These are phyloP conservation scores for Drosophila santomea DNA, from an alignment of 1,140 invertebrate genomes.

Conservation along the genomic window DNA sequence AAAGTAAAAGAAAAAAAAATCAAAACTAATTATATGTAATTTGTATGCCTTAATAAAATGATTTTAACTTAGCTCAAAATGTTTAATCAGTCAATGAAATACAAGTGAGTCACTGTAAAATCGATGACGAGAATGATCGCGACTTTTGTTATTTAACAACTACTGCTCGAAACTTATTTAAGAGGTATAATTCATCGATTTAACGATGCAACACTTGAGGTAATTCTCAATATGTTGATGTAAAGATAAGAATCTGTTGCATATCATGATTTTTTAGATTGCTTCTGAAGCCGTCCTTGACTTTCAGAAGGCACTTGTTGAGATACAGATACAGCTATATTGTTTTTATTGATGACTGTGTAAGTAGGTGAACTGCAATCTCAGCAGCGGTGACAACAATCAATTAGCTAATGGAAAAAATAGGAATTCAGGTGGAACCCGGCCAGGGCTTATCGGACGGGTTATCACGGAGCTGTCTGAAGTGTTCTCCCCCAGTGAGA, in stretches of 20 bases:
- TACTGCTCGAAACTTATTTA: not conserved
- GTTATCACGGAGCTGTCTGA: constrained; percentile 13
- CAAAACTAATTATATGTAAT: constrained; percentile 17
- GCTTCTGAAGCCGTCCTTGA: not conserved
- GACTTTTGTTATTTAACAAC: not conserved
- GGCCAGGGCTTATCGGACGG: constrained; percentile 32
- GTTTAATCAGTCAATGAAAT: not conserved
- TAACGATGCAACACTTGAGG: not conserved
- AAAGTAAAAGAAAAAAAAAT: constrained; percentile 5
- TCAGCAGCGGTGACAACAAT: constrained; percentile 15
- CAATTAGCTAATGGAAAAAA: constrained; percentile 35
- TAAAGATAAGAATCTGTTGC: constrained; percentile 4
- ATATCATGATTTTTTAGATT: not conserved
- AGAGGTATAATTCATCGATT: not conserved
- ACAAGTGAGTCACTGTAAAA: not conserved
- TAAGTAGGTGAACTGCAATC: constrained; percentile 34
- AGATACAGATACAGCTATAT: not conserved
- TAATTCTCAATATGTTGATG: constrained; percentile 7
- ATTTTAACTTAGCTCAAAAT: not conserved
- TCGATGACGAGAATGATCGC: not conserved
- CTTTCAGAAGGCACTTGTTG: constrained; percentile 5
- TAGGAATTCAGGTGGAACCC: constrained; percentile 5
- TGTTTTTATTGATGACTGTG: not conserved
- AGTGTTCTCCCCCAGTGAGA: constrained; percentile 21
- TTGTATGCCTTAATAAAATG: constrained; percentile 29